These are phyloP conservation scores for Cheilosia urbana DNA, from an alignment of 2,888 invertebrate genomes.

Conservation along the genomic window DNA sequence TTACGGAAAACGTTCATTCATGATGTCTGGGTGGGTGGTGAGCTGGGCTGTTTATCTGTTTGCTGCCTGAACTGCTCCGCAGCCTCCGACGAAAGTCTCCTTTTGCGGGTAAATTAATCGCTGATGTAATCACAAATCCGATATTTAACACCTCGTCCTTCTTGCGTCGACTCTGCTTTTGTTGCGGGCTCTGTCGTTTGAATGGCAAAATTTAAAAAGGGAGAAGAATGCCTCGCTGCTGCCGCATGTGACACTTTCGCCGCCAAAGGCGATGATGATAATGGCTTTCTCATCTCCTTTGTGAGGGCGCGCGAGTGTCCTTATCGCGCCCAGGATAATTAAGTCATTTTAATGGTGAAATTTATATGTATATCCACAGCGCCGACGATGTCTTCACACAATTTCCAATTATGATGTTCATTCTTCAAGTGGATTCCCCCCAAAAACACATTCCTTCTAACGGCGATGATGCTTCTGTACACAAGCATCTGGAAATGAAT, in stretches of 20 bases:
- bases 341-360: conserved; percentile 76
- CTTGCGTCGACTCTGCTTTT: conserved; percentile 33
- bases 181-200: conserved; percentile 14
- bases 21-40: conserved; percentile 48
- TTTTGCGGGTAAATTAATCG: conserved; percentile 68
- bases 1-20: conserved; percentile 65
- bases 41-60: conserved; percentile 45
- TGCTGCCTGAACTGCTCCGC: conserved; percentile 34
- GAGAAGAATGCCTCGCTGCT: not conserved
- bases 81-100: not conserved
- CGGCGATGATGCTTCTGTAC: not conserved
- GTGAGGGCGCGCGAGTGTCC: conserved; percentile 27
- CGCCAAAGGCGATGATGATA: conserved; percentile 51
- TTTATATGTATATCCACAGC: conserved; percentile 32
- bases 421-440: conserved; percentile 55
- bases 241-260: conserved; percentile 62
- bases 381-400: conserved; percentile 57
- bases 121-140: conserved; percentile 74
- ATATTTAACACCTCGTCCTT: conserved; percentile 54
- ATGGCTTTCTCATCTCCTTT: conserved; percentile 52
- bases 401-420: conserved; percentile 68
- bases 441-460: conserved; percentile 5
- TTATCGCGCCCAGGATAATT: conserved; percentile 75
- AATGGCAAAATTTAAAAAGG: not conserved
- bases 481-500: conserved; percentile 54